A percentile compares a stretch with the other conserved stretches of the same genome.
phyloP scores from a whole-genome alignment of 2,888 invertebrate genomes.

The Griposia aprilina region DNA sequence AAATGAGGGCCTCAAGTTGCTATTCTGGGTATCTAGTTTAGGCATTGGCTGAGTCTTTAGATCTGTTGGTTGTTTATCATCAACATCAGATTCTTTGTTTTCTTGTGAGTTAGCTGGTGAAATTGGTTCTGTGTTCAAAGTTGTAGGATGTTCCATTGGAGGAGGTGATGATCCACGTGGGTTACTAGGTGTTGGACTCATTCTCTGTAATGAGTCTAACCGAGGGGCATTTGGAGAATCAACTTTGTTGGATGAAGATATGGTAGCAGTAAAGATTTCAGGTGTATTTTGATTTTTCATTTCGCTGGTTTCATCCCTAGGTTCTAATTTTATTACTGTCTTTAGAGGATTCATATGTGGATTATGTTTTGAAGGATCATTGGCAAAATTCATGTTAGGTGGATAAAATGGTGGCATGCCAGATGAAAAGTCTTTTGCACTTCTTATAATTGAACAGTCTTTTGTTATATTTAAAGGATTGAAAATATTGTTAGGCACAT shows the following conservation, averaged over 20 bases:
- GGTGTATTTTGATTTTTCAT: constrained; percentile 87
- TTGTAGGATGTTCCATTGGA: constrained; percentile 85
- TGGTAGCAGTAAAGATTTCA: constrained; percentile 89
- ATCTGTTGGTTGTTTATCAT: constrained; percentile 88
- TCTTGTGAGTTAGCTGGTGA: constrained; percentile 87
- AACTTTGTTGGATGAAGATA: constrained; percentile 84
- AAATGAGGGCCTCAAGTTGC: constrained; percentile 80
- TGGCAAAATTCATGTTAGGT: constrained; percentile 82
- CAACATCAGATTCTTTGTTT: constrained; percentile 84
- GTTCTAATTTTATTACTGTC: constrained; percentile 89
- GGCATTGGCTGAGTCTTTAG: constrained; percentile 84
- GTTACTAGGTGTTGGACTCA: constrained; percentile 87
- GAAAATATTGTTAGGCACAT: constrained; percentile 84
- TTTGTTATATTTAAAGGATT: constrained; percentile 86
- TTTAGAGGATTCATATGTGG: constrained; percentile 87
- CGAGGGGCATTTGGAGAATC: constrained; percentile 86
- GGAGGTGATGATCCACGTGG: constrained; percentile 84
- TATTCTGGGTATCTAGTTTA: constrained; percentile 80
- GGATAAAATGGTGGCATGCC: constrained; percentile 86
- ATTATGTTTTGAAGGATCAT: constrained; percentile 86
- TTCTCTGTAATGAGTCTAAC: constrained; percentile 84
- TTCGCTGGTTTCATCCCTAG: constrained; percentile 87
- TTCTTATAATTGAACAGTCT: constrained; percentile 86
- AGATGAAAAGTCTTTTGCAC: constrained; percentile 84
- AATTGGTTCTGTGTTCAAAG: constrained; percentile 85